phyloP scores from a whole-genome alignment of 2,888 invertebrate species.

The Diplolepis rosae region DNA sequence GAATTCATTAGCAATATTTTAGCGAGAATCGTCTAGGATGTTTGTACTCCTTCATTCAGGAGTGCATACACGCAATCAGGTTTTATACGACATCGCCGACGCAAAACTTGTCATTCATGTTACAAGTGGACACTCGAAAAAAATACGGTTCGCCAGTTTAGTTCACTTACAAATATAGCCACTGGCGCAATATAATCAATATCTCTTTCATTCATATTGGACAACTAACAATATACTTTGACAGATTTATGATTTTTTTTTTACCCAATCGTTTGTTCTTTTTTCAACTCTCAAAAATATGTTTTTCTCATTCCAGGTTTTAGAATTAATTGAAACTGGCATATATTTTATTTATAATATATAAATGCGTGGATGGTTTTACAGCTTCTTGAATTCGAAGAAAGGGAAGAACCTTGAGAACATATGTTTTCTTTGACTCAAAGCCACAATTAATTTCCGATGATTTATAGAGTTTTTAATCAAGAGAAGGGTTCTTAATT shows the following conservation, averaged over 20 bases:
- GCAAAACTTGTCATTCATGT: constrained; percentile 28
- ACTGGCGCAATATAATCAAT: constrained; percentile 23
- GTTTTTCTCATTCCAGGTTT: background rate
- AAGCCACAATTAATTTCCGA: background rate
- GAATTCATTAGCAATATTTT: constrained; percentile 12
- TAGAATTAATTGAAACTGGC: background rate
- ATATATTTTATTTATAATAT: background rate
- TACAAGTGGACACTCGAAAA: background rate
- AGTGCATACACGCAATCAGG: constrained; percentile 1
- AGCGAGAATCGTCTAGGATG: background rate
- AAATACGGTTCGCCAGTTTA: constrained; percentile 1
- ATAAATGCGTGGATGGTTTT: background rate
- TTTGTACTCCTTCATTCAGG: constrained; percentile 18
- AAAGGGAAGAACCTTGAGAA: background rate
- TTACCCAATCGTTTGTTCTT: background rate
- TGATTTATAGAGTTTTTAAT: background rate
- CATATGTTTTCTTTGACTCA: background rate
- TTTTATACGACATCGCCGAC: constrained; percentile 28
- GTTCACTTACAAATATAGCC: constrained; percentile 25
- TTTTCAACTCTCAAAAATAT: background rate
- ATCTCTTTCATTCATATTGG: constrained; percentile 4
- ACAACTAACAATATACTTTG: background rate
- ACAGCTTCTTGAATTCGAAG: background rate
- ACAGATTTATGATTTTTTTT: constrained; percentile 23
- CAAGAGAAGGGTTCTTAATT: background rate